These are phyloP conservation scores for Ctenopoma multispine DNA, from an alignment of 2,797 vertebrate species.

Conservation along the genomic window DNA sequence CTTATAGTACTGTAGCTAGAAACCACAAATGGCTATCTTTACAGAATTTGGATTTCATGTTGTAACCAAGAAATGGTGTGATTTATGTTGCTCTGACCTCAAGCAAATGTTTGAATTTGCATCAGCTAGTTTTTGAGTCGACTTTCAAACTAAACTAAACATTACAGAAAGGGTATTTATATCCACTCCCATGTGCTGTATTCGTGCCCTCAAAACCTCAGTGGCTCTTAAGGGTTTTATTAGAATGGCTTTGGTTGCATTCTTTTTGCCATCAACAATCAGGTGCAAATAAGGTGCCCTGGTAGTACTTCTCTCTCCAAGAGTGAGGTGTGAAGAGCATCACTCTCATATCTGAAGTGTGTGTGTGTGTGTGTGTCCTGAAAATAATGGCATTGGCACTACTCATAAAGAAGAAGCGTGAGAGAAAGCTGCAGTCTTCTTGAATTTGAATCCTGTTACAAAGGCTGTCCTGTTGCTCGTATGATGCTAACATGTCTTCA, in stretches of 20 bases:
- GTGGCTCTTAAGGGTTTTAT: slow-evolving; percentile 27
- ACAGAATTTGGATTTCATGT: slow-evolving; percentile 51
- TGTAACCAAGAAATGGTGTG: slow-evolving; percentile 46
- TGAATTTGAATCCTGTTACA: background rate
- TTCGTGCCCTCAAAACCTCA: slow-evolving; percentile 35
- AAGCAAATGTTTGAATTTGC: slow-evolving; percentile 53
- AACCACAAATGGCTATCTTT: slow-evolving; percentile 61
- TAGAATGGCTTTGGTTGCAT: slow-evolving; percentile 8
- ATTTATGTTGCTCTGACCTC: slow-evolving; percentile 63
- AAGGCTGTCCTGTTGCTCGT: background rate
- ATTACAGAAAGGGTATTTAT: slow-evolving; percentile 43
- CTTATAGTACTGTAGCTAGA: slow-evolving; percentile 38
- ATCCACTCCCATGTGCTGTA: slow-evolving; percentile 20
- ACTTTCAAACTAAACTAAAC: slow-evolving; percentile 54
- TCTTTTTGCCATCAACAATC: slow-evolving; percentile 18
- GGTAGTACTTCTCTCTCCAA: background rate
- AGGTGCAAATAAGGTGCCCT: slow-evolving; percentile 38
- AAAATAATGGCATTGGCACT: too few species aligned
- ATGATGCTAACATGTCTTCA: slow-evolving; percentile 26
- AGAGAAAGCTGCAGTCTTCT: background rate
- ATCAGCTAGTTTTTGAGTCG: slow-evolving; percentile 32
- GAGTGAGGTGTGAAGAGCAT: background rate
- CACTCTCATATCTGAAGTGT: too few species aligned
- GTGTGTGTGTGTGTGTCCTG: too few species aligned
- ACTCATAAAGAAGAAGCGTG: too few species aligned